Evolutionary conservation across 2,113 vertebrate genomes (phyloP), one percentile per base, ranked within the genome.

Genomic region (Chloropsis hardwickii): DNA sequence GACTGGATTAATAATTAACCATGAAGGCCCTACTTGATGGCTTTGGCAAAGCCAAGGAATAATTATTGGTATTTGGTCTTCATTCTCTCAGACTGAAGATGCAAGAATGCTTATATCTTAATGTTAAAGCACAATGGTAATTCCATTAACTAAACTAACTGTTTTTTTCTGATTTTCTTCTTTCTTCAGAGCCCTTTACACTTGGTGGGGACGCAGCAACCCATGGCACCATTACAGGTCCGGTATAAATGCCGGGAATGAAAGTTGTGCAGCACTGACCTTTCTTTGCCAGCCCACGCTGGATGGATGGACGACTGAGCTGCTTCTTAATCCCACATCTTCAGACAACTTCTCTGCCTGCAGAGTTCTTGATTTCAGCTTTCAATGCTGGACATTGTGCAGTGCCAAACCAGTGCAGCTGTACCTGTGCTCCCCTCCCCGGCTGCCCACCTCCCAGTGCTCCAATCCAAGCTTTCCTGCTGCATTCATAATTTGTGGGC

Each of bases 121-220:
- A 44, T 19, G 39, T 35, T 66, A 72, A 91, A 86, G 29, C 42
- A 54, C 4, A 12, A 16, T 21, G 14, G 71, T 58, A 24, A 48
- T 77, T 56, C 39, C 20, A 28, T 47, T 88, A 48, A 45, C 50
- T 79, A 39, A 85, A 80, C 23, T 62, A 66, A 76, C 8, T 37
- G 29, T 67, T 85, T 83, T 56, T 53, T 87, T 51, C 18, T 60
- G 21, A 18, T 71, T 91, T 95, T 95, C 35, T 94, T 91, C 29
- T 86, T 95, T 92, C 91, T 90, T 42, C 94, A 99, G 98, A 98
- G 98, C 81, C 93, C 81, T 88, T 97, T 98, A 31, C 98, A 98
- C 78, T 92, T 99, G 91, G 88, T 98, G 76, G 98, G 98, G 78
- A 97, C 98, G 2, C 98, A 98, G 89, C 98, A 98, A 81, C 98